Evolutionary conservation across 2,113 vertebrate genomes (phyloP).

Genomic region (Hiodon tergisus): DNA sequence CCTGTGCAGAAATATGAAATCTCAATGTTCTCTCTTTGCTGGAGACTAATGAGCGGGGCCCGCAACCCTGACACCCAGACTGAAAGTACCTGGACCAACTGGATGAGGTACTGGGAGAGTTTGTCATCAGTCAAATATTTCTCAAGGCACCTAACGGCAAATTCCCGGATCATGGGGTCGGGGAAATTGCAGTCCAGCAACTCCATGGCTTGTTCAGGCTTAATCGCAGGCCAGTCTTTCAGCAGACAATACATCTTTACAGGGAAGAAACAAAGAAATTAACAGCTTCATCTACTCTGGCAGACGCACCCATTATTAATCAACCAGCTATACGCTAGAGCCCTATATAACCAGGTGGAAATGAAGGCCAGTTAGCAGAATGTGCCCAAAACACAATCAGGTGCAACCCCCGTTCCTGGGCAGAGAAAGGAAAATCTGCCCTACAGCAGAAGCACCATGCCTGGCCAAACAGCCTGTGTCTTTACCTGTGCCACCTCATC

Average conservation of each 20-base stretch:
- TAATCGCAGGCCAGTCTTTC: slow-evolving; percentile 94
- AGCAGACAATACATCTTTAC: slow-evolving; percentile 92
- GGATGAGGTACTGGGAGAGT: slow-evolving; percentile 80
- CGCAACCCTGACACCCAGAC: not conserved
- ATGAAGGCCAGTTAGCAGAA: not conserved
- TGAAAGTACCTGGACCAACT: slow-evolving; percentile 20
- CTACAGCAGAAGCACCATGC: not conserved
- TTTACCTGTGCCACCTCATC: slow-evolving; percentile 95
- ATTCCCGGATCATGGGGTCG: slow-evolving; percentile 89
- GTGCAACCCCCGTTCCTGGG: no score
- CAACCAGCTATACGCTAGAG: not conserved
- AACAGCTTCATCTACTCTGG: not conserved
- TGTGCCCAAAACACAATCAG: no score
- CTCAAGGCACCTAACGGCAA: slow-evolving; percentile 90
- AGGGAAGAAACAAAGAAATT: slow-evolving; percentile 11
- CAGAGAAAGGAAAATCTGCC: no score
- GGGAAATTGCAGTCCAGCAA: slow-evolving; percentile 95
- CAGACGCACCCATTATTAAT: not conserved
- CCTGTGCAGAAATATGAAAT: not conserved
- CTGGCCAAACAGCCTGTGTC: not conserved
- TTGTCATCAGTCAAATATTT: slow-evolving; percentile 95
- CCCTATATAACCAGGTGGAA: not conserved
- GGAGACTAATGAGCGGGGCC: not conserved
- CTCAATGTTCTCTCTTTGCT: not conserved
- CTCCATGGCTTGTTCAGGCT: slow-evolving; percentile 95